A percentile compares a stretch with the other conserved stretches of the same genome.
phyloP scores from a whole-genome alignment of 2,113 vertebrate species.

The Ammodytes marinus region DNA sequence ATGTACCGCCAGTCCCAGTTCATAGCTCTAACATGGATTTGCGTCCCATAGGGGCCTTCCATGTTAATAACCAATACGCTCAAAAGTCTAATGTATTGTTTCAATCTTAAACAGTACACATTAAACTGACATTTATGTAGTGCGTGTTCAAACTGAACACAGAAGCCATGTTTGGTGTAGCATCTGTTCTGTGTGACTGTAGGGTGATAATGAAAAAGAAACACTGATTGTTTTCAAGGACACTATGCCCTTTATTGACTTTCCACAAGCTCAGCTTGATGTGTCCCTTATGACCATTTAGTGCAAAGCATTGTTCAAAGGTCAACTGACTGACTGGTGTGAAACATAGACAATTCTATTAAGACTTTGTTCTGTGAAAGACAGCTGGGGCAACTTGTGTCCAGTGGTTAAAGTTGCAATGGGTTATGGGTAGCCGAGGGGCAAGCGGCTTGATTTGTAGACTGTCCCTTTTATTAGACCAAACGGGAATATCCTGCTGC shows the following conservation, averaged over 20 bases:
- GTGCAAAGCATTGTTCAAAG: background rate
- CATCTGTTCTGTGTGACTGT: too few relatives aligned
- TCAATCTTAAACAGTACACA: background rate
- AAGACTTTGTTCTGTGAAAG: background rate
- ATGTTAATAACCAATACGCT: background rate
- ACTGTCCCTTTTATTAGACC: constrained; percentile 16
- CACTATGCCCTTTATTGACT: too few relatives aligned
- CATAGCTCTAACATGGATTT: background rate
- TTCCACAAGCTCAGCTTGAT: background rate
- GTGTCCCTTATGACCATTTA: background rate
- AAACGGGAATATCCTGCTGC: constrained; percentile 18
- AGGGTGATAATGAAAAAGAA: too few relatives aligned
- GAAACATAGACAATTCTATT: background rate
- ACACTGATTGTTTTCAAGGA: background rate
- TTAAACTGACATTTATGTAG: background rate
- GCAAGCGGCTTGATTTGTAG: background rate
- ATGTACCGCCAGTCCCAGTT: background rate
- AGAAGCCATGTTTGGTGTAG: too few relatives aligned
- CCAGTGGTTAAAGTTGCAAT: constrained; percentile 5
- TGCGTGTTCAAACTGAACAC: background rate
- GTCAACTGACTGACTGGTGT: background rate
- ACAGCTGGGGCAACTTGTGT: background rate
- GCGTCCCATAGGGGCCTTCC: background rate
- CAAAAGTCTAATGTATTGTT: background rate
- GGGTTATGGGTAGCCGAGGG: constrained; percentile 35